Base-by-base conservation (phyloP, 92 coral and sea anemone species). In the Paragorgia papillata region DNA sequence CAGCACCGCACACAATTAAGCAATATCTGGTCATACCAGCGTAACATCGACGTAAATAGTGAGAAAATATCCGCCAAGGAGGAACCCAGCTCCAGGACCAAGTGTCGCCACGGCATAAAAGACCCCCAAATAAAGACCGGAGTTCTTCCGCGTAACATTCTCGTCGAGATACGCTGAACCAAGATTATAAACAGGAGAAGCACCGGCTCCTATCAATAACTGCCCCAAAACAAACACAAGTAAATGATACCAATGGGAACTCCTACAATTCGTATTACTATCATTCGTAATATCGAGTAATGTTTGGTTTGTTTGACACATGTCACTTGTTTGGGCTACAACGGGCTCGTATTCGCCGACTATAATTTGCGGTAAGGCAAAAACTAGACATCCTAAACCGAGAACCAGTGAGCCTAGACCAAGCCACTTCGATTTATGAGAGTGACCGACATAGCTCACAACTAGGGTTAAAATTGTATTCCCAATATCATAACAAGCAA, bases 351-450 rank as follows among this genome's bases (percentile, higher is more conserved):
- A 95, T 21, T 57, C 59, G 17, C 90, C 97, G 1, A 83, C 89
- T 13, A 95, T 69, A 0, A 91, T 13, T 68, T 95, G 99, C n/a
- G 99, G 99, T 14, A 91, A 80, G 0, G 99, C 92, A 73, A 95
- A 95, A 32, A 88, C 60, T 20, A 95, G 82, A 54, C 99, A 95
- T 0, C 99, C 99, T 29, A 91, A 57, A 9, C 99, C 90, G 15
- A 95, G 64, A 29, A 91, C 69, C 15, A 92, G 70, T 2, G 99
- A 89, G 7, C 99, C 99, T 9, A 79, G 58, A 0, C 99, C 99
- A 21, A 95, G 82, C 97, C 99, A 95, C 69, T 91, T 95, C 7
- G 99, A 90, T 74, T 95, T 95, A 69, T 95, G 99, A 18, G 84
- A 80, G 65, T 95, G 99, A 9, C 99, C 99, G 51, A 84, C 85